Evolutionary conservation across 2,113 vertebrate genomes (phyloP), one percentile per base, ranked within the genome.

Genomic region (Toxotes chatareus): DNA sequence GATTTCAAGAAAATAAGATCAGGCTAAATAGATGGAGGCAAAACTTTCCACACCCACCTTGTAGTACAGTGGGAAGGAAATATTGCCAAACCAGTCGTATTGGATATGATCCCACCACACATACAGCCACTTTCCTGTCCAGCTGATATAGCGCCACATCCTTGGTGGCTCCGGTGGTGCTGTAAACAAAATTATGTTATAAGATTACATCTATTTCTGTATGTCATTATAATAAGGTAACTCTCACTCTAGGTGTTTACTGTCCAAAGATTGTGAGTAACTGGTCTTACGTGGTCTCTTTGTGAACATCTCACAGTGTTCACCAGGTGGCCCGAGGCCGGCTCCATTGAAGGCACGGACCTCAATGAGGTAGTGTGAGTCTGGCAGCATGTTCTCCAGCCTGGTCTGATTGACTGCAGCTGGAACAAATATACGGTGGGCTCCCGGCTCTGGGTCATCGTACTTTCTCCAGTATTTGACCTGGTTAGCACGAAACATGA

Each of bases 51-150:
- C 17, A 71, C 74, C 3, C 11, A 94, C 93, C 90, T 94, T 94
- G 80, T 94, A 94, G 62, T 94, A 94, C 27, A 94, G 81, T 1
- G 93, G 93, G 86, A 94, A 94, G 61, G 93, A 94, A 32, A 93
- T 82, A 2, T 94, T 88, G 42, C 93, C 93, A 59, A 94, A 93
- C 91, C 96, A 96, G 88, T 96, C 96, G 9, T 98, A 96, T 31
- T 91, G 93, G 79, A 99, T 97, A 0, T 98, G 97, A 84, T 99
- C 97, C 98, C 98, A 99, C 90, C 97, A 97, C 80, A 99, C 97
- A 67, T 98, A 97, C 83, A 98, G 95, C 72, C 95, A 96, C 79
- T 96, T 95, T 55, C 97, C 97, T 49, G 91, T 94, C 88, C 93
- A 95, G 79, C 86, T 90, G 73, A 95, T 86, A 19, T 96, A 97